Conservation (phyloP, 92 coral and sea anemone genomes). For the Bergia puertoricense region DNA sequence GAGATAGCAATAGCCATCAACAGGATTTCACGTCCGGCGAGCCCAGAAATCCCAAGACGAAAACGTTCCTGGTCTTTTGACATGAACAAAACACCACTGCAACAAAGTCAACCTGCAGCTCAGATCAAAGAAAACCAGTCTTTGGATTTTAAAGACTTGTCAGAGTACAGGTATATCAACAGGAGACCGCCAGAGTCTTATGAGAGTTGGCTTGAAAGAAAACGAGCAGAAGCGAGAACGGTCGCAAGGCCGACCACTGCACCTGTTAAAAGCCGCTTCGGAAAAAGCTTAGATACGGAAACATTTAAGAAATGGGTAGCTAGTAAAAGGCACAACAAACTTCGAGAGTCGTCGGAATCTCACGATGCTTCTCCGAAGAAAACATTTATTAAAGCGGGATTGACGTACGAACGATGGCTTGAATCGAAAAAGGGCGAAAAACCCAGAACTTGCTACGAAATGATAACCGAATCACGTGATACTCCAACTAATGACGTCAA, state of each 20-base stretch:
- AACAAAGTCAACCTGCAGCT: constrained; percentile 15
- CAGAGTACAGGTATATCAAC: constrained; percentile 52
- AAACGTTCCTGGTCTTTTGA: constrained; percentile 28
- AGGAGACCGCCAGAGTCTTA: constrained; percentile 70
- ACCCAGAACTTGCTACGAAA: constrained; percentile 43
- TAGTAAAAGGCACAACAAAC: constrained; percentile 57
- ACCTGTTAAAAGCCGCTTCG: constrained; percentile 57
- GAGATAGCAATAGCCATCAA: constrained; percentile 50
- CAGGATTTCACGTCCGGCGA: constrained; percentile 15
- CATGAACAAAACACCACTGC: constrained; percentile 21
- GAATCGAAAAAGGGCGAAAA: constrained; percentile 66
- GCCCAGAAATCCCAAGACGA: constrained; percentile 29
- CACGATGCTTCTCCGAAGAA: constrained; percentile 46
- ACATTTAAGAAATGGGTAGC: constrained; percentile 86
- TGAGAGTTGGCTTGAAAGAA: constrained; percentile 86
- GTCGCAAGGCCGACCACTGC: constrained; percentile 67
- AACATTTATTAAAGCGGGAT: constrained; percentile 63
- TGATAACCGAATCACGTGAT: constrained; percentile 57
- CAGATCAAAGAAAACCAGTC: constrained; percentile 31
- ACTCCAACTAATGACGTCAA: constrained; percentile 32
- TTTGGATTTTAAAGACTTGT: constrained; percentile 34
- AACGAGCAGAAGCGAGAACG: constrained; percentile 62
- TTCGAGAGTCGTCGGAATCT: constrained; percentile 61
- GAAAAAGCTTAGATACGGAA: constrained; percentile 78
- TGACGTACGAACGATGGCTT: constrained; percentile 92